Evolutionary conservation across 2,797 vertebrate species (phyloP), one percentile per base, ranked within the genome.

Genomic region (Diplodus sargus): DNA sequence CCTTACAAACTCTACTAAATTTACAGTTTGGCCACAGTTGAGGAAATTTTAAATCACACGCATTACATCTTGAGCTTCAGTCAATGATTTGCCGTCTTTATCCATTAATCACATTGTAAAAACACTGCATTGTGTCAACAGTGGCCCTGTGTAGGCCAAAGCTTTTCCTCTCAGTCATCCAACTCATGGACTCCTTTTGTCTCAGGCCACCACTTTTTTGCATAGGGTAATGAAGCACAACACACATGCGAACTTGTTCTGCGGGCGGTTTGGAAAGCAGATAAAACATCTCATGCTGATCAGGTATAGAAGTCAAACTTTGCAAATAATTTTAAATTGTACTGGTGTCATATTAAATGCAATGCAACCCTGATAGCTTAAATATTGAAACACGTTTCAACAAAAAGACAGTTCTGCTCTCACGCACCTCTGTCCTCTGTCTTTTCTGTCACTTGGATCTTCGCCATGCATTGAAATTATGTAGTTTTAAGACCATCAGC

Each of bases 401-500:
- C 70, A 48, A 43, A 22, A 1, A 10, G 20, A 39, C 62, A 5
- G 30, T 22, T 74, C 43, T 56, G 71, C 67, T 23, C 15, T 52
- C 60, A 5, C 30, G 49, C 60, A 30, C 8, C 61, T 65, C 51
- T 16, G 6, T 65, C 22, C 34, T 43, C 12, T 0, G 4, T n/a
- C 22, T 34, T 62, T 49, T 47, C 64, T 53, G 23, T 1, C n/a
- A 42, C 47, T 62, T 85, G 82, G 81, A 90, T 86, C 85, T 71
- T 85, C 13, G 82, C 85, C 89, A 77, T 74, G 15, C 84, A 87
- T 88, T 91, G 85, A 86, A 92, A 91, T 90, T 12, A 54, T 93
- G 93, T 93, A 64, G 89, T 86, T 91, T 93, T 92, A 92, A 90
- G 89, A 59, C 43, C 86, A 74, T 83, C 52, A 56, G 56, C 76